Evolutionary conservation across 2,888 invertebrate species (phyloP).

Genomic region (Hypolimnas misippus): DNA sequence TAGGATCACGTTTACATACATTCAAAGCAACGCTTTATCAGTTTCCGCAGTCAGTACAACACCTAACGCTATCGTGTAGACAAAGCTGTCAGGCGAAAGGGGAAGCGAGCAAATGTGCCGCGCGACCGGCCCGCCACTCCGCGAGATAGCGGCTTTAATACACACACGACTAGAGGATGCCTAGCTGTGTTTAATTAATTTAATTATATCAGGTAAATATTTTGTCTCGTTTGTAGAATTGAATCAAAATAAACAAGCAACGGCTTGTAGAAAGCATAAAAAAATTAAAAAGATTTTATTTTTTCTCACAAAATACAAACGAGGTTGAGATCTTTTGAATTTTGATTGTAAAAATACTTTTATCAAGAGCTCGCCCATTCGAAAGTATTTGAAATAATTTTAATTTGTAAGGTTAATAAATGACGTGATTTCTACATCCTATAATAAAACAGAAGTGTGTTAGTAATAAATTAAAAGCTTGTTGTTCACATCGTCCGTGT

Average conservation of each 20-base stretch:
- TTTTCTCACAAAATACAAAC: too few species aligned
- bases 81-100: conserved; percentile 44
- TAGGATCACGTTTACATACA: conserved; percentile 15
- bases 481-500: conserved; percentile 22
- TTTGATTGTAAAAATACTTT: too few species aligned
- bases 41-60: conserved; percentile 24
- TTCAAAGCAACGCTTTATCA: conserved; percentile 27
- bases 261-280: too few species aligned
- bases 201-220: background rate
- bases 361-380: too few species aligned
- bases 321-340: too few species aligned
- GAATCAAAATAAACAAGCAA: too few species aligned
- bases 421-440: too few species aligned
- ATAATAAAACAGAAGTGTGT: too few species aligned
- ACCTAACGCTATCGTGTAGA: conserved; percentile 33
- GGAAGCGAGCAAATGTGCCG: conserved; percentile 45
- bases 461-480: background rate
- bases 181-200: background rate
- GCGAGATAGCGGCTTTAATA: conserved; percentile 29
- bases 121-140: conserved; percentile 33
- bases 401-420: too few species aligned
- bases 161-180: conserved; percentile 12
- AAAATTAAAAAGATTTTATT: too few species aligned
- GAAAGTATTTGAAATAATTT: too few species aligned
- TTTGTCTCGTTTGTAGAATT: too few species aligned